phyloP scores from a whole-genome alignment of 2,888 invertebrate species.

The Cantharis lateralis region DNA sequence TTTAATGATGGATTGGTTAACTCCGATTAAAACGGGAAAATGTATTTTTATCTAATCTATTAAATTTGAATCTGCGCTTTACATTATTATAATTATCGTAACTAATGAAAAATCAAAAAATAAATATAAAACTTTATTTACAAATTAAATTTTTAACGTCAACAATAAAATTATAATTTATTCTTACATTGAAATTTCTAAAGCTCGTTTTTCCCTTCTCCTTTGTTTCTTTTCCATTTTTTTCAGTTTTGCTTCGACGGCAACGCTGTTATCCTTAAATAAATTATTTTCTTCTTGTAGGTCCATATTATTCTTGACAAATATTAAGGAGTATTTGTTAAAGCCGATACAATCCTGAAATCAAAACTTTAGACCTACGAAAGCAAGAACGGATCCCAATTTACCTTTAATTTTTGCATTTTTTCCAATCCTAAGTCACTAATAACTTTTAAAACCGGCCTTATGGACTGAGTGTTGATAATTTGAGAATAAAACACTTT shows the following conservation, averaged over 20 bases:
- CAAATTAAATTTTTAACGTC: background rate
- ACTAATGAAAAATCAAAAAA: too few relatives aligned
- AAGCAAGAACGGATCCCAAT: constrained; percentile 32
- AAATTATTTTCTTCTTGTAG: background rate
- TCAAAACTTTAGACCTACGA: background rate
- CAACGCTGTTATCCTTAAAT: background rate
- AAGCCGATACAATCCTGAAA: background rate
- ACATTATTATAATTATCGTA: too few relatives aligned
- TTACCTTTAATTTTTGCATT: constrained; percentile 67
- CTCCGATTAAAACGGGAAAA: too few relatives aligned
- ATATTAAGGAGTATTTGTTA: background rate
- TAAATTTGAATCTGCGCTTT: too few relatives aligned
- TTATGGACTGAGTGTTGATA: constrained; percentile 69
- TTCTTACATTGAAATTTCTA: background rate
- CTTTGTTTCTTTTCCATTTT: background rate
- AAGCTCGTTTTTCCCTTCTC: background rate
- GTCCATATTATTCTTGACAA: background rate
- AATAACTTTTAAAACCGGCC: constrained; percentile 69
- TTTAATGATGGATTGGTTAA: too few relatives aligned
- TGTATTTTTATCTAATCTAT: too few relatives aligned
- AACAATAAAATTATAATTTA: background rate
- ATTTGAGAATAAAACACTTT: constrained; percentile 80
- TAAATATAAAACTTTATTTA: background rate
- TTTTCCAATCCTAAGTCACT: constrained; percentile 61
- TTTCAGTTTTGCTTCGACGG: background rate